Evolutionary conservation across 2,797 vertebrate species (phyloP), one percentile per base, ranked within the genome.

Genomic region (Menidia menidia): DNA sequence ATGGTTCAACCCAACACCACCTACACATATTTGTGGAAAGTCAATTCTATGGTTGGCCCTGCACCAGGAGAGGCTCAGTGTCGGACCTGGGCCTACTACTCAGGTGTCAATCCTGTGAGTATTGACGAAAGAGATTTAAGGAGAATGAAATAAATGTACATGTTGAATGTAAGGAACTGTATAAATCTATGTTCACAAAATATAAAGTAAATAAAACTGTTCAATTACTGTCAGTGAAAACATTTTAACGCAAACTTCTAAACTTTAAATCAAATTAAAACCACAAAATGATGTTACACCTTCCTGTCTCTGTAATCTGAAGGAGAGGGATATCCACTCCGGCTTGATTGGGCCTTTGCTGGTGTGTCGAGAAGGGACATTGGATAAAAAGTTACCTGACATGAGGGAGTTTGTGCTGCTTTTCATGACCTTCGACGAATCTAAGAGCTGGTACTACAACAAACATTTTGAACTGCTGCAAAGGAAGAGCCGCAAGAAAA

Each of bases 351-450:
- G 98, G 0, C 97, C 98, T 15, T 91, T 99, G 78, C 74, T 99
- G 68, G 94, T 99, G 78, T 99, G 98, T 82, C 89, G 78, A 33
- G 88, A 94, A 83, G 97, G 95, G 50, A 95, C 93, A 10, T 89
- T 97, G 68, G 77, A 86, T 10, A 83, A 30, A 2, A 71, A 80
- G 11, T 25, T 72, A 2, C 0, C 54, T 6, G 50, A 93, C 31
- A 83, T 33, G 35, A 92, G 94, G 68, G 96, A 98, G 73, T 98
- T 98, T 32, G 83, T 92, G 51, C 74, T 99, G 58, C 95, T 98
- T 52, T 99, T 99, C 74, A 98, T 97, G 97, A 94, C 92, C 33
- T 98, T 99, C 70, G 96, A 99, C 68, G 98, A 99, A 91, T 96
- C 96, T 19, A 96, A 96, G 90, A 99, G 97, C 80, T 99, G 97